Evolutionary conservation across 2,797 vertebrate species (phyloP).

Genomic region (Danio kyathit): DNA sequence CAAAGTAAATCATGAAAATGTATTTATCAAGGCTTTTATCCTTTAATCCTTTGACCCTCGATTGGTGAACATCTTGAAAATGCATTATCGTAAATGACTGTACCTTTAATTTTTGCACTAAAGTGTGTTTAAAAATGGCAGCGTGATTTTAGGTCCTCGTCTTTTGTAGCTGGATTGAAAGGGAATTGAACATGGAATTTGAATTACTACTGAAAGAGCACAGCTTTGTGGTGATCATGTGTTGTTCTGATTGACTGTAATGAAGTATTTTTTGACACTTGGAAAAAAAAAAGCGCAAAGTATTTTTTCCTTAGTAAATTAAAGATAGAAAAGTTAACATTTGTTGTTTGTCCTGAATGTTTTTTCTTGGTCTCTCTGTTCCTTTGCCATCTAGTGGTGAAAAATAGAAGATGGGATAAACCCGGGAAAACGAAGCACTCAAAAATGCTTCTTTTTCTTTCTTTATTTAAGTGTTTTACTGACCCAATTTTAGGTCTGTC

Average conservation of each 20-base stretch:
- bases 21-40: not conserved
- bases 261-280: conserved; percentile 31
- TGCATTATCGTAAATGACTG: conserved; percentile 44
- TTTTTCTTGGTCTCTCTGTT: conserved; percentile 6
- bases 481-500: too few relatives aligned
- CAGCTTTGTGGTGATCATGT: conserved; percentile 55
- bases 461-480: too few relatives aligned
- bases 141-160: conserved; percentile 3
- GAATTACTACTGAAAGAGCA: conserved; percentile 77
- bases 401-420: not conserved
- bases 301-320: conserved; percentile 21
- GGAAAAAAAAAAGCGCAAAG: conserved; percentile 13
- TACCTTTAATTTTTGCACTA: conserved; percentile 52
- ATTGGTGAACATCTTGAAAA: too few relatives aligned
- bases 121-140: conserved; percentile 12
- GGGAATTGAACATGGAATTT: conserved; percentile 62
- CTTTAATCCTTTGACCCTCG: too few relatives aligned
- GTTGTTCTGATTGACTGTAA: conserved; percentile 7
- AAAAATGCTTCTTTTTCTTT: too few relatives aligned
- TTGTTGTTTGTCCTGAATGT: not conserved
- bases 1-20: conserved; percentile 39
- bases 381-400: conserved; percentile 61
- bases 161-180: conserved; percentile 62
- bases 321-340: not conserved
- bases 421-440: too few relatives aligned